phyloP scores from a whole-genome alignment of 2,888 invertebrate species.

The Cantharis rufa region DNA sequence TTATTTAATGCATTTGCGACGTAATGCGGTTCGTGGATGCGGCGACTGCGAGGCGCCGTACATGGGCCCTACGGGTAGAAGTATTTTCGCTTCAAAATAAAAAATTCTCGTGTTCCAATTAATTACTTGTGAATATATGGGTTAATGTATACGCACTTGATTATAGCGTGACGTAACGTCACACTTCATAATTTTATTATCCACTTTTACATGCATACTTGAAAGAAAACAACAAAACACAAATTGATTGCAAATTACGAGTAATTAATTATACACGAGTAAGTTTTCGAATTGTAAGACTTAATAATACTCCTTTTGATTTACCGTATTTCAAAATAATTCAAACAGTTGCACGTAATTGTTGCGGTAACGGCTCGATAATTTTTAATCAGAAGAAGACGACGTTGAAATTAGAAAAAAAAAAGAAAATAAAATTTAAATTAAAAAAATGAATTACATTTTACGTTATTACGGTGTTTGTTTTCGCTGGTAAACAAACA shows the following conservation, averaged over 20 bases:
- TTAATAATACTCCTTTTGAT: neutral
- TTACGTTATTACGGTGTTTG: neutral
- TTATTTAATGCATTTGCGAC: neutral
- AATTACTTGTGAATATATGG: neutral
- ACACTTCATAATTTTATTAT: neutral
- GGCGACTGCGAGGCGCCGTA: neutral
- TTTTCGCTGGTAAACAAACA: neutral
- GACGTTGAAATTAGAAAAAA: neutral
- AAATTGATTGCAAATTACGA: neutral
- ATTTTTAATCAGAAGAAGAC: neutral
- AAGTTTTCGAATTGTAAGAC: neutral
- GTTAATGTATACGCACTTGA: neutral
- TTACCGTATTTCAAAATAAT: neutral
- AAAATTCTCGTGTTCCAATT: neutral
- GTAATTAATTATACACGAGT: neutral
- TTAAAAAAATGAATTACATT: neutral
- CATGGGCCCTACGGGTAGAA: neutral
- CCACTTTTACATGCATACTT: neutral
- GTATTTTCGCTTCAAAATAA: neutral
- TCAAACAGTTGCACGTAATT: neutral
- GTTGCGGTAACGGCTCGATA: neutral
- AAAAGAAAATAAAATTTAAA: neutral
- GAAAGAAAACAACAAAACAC: neutral
- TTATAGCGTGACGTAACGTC: neutral
- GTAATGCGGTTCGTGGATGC: neutral